Percentiles rank a stretch among this genome's conserved stretches.
Evolutionary conservation across 2,888 invertebrate genomes (phyloP).

Genomic region (Agrochola lota): DNA sequence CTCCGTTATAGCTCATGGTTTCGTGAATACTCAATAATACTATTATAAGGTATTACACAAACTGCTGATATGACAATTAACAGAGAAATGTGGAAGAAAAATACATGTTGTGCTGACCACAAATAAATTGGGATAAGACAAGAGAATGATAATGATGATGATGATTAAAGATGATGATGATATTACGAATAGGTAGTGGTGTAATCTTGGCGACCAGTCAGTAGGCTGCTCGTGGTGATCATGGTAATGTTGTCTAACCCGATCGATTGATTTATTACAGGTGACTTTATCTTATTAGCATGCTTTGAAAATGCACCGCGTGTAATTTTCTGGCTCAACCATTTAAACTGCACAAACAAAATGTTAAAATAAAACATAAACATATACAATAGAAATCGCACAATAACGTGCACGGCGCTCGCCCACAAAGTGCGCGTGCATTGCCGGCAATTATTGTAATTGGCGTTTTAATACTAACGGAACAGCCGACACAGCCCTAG

Average conservation of each 20-base stretch:
- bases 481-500: constrained; percentile 54
- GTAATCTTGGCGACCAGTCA: neutral
- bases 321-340: neutral
- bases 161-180: neutral
- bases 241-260: neutral
- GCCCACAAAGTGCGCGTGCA: constrained; percentile 62
- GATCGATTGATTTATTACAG: neutral
- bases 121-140: neutral
- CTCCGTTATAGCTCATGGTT: neutral
- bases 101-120: rapidly evolving
- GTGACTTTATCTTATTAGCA: neutral
- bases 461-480: constrained; percentile 62
- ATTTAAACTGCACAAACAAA: constrained; percentile 47
- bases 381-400: constrained; percentile 51
- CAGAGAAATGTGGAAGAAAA: neutral
- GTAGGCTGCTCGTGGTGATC: too few species aligned
- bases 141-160: neutral
- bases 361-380: constrained; percentile 46
- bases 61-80: neutral
- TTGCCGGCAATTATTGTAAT: constrained; percentile 65
- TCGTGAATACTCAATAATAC: neutral
- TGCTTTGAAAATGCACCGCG: neutral
- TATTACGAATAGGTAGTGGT: neutral
- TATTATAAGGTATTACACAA: neutral
- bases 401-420: constrained; percentile 41